phyloP scores from a whole-genome alignment of 92 coral and sea anemone genomes.

The Desmophyllum pertusum region DNA sequence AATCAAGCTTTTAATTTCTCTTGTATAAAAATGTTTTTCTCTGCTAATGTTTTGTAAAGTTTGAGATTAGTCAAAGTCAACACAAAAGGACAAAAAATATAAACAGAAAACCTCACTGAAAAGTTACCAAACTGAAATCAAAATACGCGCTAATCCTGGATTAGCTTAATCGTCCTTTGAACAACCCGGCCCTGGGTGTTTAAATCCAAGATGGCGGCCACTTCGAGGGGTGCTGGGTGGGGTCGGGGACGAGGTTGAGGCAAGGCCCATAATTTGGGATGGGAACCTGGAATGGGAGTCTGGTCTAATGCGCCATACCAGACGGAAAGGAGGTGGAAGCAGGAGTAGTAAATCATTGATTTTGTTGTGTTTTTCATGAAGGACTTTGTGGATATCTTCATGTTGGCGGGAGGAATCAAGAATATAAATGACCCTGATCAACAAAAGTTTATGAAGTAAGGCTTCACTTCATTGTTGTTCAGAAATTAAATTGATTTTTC shows the following conservation, averaged over 20 bases:
- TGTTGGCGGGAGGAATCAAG: constrained; percentile 94
- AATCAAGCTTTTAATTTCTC: too few relatives aligned
- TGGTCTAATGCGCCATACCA: background rate
- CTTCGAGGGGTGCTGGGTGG: background rate
- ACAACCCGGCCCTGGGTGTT: too few relatives aligned
- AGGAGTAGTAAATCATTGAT: background rate
- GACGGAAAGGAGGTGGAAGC: background rate
- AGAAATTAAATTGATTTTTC: too few relatives aligned
- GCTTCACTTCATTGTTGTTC: background rate
- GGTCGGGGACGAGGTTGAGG: background rate
- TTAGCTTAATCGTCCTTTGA: too few relatives aligned
- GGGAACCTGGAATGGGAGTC: background rate
- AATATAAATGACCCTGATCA: constrained; percentile 94
- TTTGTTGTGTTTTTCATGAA: background rate
- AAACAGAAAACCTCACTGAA: too few relatives aligned
- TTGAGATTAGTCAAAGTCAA: too few relatives aligned
- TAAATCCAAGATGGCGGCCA: background rate
- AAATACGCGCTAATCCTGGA: too few relatives aligned
- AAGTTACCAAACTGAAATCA: too few relatives aligned
- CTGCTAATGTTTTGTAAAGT: too few relatives aligned
- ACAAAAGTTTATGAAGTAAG: constrained; percentile 82
- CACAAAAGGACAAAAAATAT: too few relatives aligned
- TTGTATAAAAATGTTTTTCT: too few relatives aligned
- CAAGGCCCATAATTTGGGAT: background rate
- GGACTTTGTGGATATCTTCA: constrained; percentile 95